A percentile compares a stretch with the other conserved stretches of the same genome.
Evolutionary conservation across 2,797 vertebrate species (phyloP).

Genomic region (Cryptoblepharus egeriae): DNA sequence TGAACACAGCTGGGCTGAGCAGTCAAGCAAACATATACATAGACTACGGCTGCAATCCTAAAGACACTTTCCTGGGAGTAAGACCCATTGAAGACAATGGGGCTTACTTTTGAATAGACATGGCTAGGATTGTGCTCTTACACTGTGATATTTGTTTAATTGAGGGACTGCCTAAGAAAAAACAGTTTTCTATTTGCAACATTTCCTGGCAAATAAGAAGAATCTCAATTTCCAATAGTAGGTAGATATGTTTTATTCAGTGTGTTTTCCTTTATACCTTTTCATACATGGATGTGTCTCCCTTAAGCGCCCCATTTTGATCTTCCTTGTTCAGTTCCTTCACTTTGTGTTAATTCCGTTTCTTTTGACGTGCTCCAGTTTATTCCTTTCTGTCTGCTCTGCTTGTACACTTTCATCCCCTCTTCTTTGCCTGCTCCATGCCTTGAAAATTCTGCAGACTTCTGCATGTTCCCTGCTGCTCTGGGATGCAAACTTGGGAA

Average conservation of each 20-base stretch:
- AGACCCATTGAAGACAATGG: no score
- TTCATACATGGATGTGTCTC: background rate
- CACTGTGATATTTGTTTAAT: background rate
- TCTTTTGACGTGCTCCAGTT: slow-evolving; percentile 18
- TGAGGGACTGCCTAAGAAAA: background rate
- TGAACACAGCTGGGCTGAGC: no score
- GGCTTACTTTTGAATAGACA: background rate
- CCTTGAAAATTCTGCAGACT: slow-evolving; percentile 33
- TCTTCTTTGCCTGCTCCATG: background rate
- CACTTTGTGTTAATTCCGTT: slow-evolving; percentile 20
- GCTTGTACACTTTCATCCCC: slow-evolving; percentile 20
- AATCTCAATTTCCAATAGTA: background rate
- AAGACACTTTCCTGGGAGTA: background rate
- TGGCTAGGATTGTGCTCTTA: no score
- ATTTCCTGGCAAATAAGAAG: background rate
- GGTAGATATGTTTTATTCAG: background rate
- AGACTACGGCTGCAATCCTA: no score
- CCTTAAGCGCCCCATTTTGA: background rate
- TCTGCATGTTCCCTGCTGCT: slow-evolving; percentile 41
- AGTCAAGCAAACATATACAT: no score
- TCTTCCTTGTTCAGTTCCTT: background rate
- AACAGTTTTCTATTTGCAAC: background rate
- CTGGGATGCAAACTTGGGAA: slow-evolving; percentile 4
- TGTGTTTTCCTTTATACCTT: background rate
- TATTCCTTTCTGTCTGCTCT: slow-evolving; percentile 10